phyloP scores from a whole-genome alignment of 2,888 invertebrate species.

The Stictocephala bisonia region DNA sequence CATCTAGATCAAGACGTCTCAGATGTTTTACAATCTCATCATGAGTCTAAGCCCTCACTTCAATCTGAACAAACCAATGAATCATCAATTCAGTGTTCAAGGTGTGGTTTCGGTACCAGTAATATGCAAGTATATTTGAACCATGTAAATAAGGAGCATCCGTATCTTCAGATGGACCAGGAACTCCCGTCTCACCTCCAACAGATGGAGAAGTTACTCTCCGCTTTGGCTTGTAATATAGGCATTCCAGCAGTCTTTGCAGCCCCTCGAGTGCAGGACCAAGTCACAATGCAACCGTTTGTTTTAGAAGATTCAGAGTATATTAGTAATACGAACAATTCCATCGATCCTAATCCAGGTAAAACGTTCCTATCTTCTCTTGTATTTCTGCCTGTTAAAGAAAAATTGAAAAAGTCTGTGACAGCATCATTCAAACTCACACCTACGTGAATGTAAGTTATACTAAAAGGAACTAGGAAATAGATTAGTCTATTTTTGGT shows the following conservation, averaged over 20 bases:
- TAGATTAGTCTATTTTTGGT: conserved; percentile 40
- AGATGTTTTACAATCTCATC: background rate
- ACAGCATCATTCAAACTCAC: conserved; percentile 94
- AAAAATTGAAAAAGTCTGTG: conserved; percentile 85
- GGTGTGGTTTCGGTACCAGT: conserved; percentile 60
- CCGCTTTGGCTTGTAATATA: conserved; percentile 68
- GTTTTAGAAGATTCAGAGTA: conserved; percentile 76
- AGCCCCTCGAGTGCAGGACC: conserved; percentile 67
- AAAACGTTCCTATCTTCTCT: conserved; percentile 87
- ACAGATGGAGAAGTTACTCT: conserved; percentile 64
- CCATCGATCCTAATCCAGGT: conserved; percentile 48
- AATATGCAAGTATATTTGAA: conserved; percentile 62
- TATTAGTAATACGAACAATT: conserved; percentile 61
- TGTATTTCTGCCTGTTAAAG: conserved; percentile 93
- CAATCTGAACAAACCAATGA: conserved; percentile 3
- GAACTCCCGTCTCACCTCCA: conserved; percentile 62
- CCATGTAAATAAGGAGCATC: conserved; percentile 60
- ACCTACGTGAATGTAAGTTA: conserved; percentile 75
- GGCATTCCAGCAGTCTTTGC: conserved; percentile 75
- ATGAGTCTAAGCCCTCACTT: background rate
- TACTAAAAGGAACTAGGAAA: conserved; percentile 26
- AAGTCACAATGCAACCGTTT: conserved; percentile 93
- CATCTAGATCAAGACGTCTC: conserved; percentile 10
- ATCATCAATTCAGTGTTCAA: conserved; percentile 52
- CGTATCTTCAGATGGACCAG: conserved; percentile 58